These are phyloP conservation scores for Shinisaurus crocodilurus DNA, from an alignment of 2,113 vertebrate genomes.

Conservation along the genomic window DNA sequence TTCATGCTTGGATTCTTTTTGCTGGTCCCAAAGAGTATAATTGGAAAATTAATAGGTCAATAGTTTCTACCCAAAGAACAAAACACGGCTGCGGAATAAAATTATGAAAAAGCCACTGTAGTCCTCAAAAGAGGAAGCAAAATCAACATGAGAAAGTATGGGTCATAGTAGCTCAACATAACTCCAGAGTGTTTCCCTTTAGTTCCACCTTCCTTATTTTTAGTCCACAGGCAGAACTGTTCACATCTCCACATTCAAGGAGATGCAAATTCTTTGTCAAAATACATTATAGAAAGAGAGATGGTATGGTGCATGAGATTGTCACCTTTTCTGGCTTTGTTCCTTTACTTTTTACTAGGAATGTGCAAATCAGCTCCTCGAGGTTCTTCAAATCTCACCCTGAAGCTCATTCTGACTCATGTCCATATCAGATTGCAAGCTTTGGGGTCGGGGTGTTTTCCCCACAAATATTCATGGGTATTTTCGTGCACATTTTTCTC, in stretches of 20 bases:
- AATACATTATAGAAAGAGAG: neutral
- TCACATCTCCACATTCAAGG: neutral
- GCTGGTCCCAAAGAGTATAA: slow-evolving; percentile 9
- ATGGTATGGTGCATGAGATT: neutral
- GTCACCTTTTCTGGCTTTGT: neutral
- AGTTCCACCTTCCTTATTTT: neutral
- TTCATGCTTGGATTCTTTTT: slow-evolving; percentile 19
- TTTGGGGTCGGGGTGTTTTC: no score
- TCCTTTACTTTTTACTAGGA: neutral
- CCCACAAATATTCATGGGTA: no score
- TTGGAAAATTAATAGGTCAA: slow-evolving; percentile 16
- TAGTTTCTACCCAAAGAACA: slow-evolving; percentile 5
- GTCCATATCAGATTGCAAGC: no score
- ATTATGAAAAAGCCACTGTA: neutral
- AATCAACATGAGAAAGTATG: neutral
- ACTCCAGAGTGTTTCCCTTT: neutral
- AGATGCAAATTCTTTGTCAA: neutral
- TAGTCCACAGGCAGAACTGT: neutral
- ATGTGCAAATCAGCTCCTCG: no score
- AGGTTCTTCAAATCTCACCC: no score
- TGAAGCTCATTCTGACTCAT: no score
- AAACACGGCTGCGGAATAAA: neutral
- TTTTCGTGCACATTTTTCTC: no score
- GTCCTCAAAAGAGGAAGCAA: neutral
- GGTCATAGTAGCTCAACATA: neutral